Evolutionary conservation across 2,888 invertebrate genomes (phyloP).

Genomic region (Pandemis cinnamomeana): DNA sequence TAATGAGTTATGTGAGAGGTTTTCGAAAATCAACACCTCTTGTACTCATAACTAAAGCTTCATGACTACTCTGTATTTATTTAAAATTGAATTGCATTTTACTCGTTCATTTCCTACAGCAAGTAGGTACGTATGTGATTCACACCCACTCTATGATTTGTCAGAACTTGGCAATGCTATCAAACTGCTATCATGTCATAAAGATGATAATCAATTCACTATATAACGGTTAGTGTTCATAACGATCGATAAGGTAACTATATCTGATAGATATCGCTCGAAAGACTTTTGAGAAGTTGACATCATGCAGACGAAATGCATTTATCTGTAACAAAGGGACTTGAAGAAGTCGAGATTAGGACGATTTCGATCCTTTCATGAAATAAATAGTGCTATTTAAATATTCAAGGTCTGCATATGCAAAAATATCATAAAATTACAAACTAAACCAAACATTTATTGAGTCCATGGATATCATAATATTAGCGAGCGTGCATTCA

Average conservation of each 20-base stretch:
- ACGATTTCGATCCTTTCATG: not conserved
- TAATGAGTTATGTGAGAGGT: too few species aligned
- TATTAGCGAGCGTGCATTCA: too few species aligned
- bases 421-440: not conserved
- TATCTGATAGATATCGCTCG: constrained; percentile 12
- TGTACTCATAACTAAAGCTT: too few species aligned
- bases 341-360: not conserved
- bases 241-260: constrained; percentile 26
- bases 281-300: constrained; percentile 24
- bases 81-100: too few species aligned
- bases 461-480: too few species aligned
- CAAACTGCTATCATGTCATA: constrained; percentile 24
- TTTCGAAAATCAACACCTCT: too few species aligned
- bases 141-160: not conserved
- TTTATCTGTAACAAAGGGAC: not conserved
- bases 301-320: constrained; percentile 23
- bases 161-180: constrained; percentile 15
- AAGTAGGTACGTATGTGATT: not conserved
- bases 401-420: not conserved
- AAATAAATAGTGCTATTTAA: not conserved
- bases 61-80: too few species aligned
- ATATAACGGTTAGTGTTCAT: constrained; percentile 22
- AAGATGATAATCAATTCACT: constrained; percentile 30
- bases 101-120: not conserved
- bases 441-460: too few species aligned